Base-by-base conservation (phyloP, 2,888 invertebrate genomes). In the Altica lythri region DNA sequence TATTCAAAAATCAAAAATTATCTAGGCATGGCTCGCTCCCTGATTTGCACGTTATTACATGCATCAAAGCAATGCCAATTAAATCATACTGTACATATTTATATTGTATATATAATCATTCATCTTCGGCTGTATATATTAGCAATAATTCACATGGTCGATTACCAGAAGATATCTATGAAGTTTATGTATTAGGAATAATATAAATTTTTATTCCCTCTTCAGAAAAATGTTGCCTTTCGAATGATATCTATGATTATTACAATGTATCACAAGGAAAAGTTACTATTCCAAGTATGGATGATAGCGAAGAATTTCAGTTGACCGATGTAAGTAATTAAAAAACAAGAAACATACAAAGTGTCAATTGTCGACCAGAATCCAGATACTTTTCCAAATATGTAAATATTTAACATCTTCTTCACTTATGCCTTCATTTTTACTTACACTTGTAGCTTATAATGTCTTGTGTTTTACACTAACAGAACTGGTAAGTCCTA, bases 261-360 rank as follows among this genome's bases (percentile, higher is more conserved):
- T 80, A 83, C 83, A 92, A 88, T 86, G 92, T 95, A 76, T 84
- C 96, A 74, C 97, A 98, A 87, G 98, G 97, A 84, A 95, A 95
- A 85, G 86, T 87, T 76, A 89, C 88, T 73, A 96, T 98, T 78
- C 94, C 96, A 73, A 88, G 86, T 79, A 88, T 98, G 71, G 95
- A 98, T 81, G 98, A 98, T 79, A 87, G 85, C 74, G 96, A 96
- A 80, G 97, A 98, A 86, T 89, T 88, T 83, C 19, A 60, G 59
- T 81, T 91, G 72, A 92, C 92, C 70, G 92, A 93, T 81, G 93
- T 93, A 90, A 92, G 92, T 90, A 64, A 27, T 25, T 19, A 17
- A 12, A 16, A 2, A 16, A 34, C n/a, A n/a, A n/a, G n/a, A n/a
- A n/a, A n/a, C n/a, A n/a, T n/a, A n/a, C n/a, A n/a, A n/a, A n/a